Base-by-base conservation (phyloP, 1,140 invertebrate genomes). In the Chrysomallon squamiferum region DNA sequence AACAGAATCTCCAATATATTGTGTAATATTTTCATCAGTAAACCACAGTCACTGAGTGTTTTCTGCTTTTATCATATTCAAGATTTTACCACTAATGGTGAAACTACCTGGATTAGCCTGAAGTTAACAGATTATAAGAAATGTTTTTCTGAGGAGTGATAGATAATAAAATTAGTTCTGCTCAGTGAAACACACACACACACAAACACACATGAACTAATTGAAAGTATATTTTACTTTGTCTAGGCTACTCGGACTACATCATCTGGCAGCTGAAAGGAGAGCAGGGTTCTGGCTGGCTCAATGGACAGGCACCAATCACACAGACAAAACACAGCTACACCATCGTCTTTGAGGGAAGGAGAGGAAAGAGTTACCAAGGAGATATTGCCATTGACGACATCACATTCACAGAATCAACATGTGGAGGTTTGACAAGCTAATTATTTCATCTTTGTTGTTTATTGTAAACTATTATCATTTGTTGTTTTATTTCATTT, bases 291-390 rank as follows among this genome's bases (percentile, higher is more conserved):
- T 61, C 56, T 45, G 49, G 25, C 25, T 66, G 65, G 68, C 4
- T 57, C 15, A 62, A 65, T 45, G 65, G 50, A 25, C 62, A 68
- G 3, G 74, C 77, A 6, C 66, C 69, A 27, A 70, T 80, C 18
- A 59, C 68, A 13, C 66, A 76, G 13, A 66, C 41, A 20, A 71
- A 47, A 35, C 58, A 50, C 3, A 61, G 62, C 27, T 78, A 77
- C 66, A 66, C 90, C 85, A 86, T 92, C 29, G 85, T 91, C 13
- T 89, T 92, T 71, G 89, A 91, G 76, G 91, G 88, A 2, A 87
- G 88, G 32, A 87, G 92, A 11, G 80, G 79, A 30, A 69, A 54
- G 7, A 72, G 68, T 50, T 81, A 74, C 61, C 49, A 49, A 25
- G 80, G 81, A 35, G 80, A 83, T 54, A 82, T 83, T 56, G 81